These are phyloP conservation scores for Helleia helle DNA, from an alignment of 2,888 invertebrate genomes.

Conservation along the genomic window DNA sequence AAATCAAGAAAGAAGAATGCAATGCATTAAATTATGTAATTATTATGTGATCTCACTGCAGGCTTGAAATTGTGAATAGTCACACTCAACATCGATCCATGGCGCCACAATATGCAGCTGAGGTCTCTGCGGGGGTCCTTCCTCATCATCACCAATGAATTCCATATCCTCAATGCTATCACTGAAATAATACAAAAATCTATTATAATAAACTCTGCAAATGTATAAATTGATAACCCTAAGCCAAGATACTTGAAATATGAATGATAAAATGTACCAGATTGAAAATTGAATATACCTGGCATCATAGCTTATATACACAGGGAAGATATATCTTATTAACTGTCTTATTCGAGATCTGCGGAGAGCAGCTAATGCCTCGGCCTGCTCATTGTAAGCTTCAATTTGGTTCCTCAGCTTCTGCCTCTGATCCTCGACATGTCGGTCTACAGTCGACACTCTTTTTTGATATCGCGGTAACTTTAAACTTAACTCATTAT, in stretches of 20 bases:
- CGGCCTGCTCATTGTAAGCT: conserved; percentile 41
- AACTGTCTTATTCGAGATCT: conserved; percentile 57
- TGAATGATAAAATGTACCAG: no score
- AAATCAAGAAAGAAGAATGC: background rate
- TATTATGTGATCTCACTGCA: conserved; percentile 79
- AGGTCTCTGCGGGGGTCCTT: conserved; percentile 76
- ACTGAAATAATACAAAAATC: conserved; percentile 80
- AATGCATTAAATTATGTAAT: background rate
- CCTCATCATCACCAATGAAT: conserved; percentile 76
- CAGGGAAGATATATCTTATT: conserved; percentile 61
- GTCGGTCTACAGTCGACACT: conserved; percentile 46
- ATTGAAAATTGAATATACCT: conserved; percentile 45
- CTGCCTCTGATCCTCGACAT: conserved; percentile 41
- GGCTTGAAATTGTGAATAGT: conserved; percentile 83
- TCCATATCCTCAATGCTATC: conserved; percentile 87
- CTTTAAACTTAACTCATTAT: conserved; percentile 48
- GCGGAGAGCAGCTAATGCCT: conserved; percentile 44
- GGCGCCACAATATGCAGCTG: conserved; percentile 87
- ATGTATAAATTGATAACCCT: background rate
- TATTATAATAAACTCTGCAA: background rate
- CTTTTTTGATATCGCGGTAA: conserved; percentile 59
- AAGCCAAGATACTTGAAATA: conserved; percentile 19
- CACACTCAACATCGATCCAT: conserved; percentile 80
- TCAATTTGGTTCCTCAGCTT: conserved; percentile 44
- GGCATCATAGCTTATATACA: conserved; percentile 59